Evolutionary conservation across 2,113 vertebrate genomes (phyloP), one percentile per base, ranked within the genome.

Genomic region (Cyanoderma ruficeps): DNA sequence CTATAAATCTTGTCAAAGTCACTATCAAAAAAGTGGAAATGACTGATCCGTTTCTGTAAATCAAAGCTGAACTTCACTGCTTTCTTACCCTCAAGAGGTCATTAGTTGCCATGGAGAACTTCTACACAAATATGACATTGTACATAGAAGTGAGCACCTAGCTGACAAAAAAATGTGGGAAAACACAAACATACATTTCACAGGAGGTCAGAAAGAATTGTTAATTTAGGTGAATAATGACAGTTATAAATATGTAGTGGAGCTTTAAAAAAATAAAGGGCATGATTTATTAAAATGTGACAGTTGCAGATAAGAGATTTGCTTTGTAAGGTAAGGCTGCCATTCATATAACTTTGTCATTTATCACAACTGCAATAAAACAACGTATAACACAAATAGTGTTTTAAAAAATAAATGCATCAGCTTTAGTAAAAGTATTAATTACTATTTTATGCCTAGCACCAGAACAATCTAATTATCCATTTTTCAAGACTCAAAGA

Each of bases 81-180:
- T 22, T 95, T 81, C 85, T 77, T 64, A 50, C 67, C 57, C 67
- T 94, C 44, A 56, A 55, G 35, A 53, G 64, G 47, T 94, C 76
- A 65, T 94, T 92, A 94, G 94, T 94, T 96, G 84, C 90, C 92
- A 87, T 91, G 89, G 83, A 93, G 81, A 96, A 39, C 42, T 50
- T 93, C 89, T 63, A 89, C 76, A 90, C 49, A 94, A 94, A 89
- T 64, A 83, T 35, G 89, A n/a, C 44, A 64, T 68, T 89, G 71
- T 64, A 76, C 2, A 1, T 87, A 64, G 50, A 89, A 59, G 42
- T 30, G 39, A 95, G 13, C 39, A 53, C 60, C 71, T 71, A 59
- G 59, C 70, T 94, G 91, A 79, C 86, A 92, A 53, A 95, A 89
- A 95, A 83, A 47, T 89, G 76, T 69, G 65, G 17, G 37, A 84